Percentiles rank a stretch among this genome's conserved stretches.
These are phyloP conservation scores for Phalacrocorax brasilianus DNA, from an alignment of 2,113 vertebrate species.

Conservation along the genomic window DNA sequence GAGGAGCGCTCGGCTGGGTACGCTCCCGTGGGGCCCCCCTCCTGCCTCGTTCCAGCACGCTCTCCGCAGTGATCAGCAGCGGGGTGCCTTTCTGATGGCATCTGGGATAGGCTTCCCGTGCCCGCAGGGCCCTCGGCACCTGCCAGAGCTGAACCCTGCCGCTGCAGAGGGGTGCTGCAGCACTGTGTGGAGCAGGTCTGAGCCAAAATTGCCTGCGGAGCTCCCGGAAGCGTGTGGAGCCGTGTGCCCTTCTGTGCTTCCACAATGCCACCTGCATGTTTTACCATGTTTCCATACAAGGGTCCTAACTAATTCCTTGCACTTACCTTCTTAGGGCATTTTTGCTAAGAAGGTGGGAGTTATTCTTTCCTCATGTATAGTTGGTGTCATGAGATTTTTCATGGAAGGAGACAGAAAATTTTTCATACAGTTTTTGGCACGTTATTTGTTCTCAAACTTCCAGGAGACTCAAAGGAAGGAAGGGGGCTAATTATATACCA, in stretches of 20 bases:
- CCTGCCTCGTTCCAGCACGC: fast-evolving
- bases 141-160: too few relatives aligned
- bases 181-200: fast-evolving
- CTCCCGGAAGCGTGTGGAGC: neutral
- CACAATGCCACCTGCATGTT: neutral
- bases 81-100: neutral
- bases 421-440: neutral
- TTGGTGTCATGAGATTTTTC: neutral
- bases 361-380: neutral
- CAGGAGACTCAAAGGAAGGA: neutral
- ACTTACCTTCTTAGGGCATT: neutral
- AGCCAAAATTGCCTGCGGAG: fast-evolving
- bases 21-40: fast-evolving
- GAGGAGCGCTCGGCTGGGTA: too few relatives aligned
- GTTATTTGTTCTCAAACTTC: neutral
- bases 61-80: fast-evolving
- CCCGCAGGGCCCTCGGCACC: neutral
- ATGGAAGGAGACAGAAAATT: neutral
- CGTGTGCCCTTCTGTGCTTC: neutral
- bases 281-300: neutral
- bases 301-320: neutral
- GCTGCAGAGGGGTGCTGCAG: neutral
- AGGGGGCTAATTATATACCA: too few relatives aligned
- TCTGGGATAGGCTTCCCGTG: neutral
- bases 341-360: neutral